These are phyloP conservation scores for Ernsta delagoae DNA, from an alignment of 2,888 invertebrate genomes.

Conservation along the genomic window DNA sequence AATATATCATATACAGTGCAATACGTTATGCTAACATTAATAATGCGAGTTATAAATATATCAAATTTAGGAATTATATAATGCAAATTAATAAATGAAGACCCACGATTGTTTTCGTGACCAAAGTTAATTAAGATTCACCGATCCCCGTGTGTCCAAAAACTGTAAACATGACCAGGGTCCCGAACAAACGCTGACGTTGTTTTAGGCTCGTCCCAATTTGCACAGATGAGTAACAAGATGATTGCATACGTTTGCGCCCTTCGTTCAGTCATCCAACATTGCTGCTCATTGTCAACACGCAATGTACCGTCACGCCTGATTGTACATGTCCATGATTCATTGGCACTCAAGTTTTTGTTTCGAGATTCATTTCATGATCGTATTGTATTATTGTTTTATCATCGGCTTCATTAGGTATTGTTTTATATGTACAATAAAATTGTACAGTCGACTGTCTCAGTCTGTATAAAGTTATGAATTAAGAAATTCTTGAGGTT, in stretches of 20 bases:
- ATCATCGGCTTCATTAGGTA: no score
- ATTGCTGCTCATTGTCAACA: conserved; percentile 11
- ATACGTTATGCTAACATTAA: no score
- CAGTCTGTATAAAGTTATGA: no score
- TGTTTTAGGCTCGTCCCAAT: conserved; percentile 23
- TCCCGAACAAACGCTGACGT: neutral
- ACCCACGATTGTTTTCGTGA: no score
- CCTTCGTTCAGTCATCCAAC: conserved; percentile 30
- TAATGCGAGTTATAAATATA: no score
- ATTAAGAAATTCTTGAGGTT: no score
- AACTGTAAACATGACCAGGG: conserved; percentile 9
- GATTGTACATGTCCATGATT: conserved; percentile 30
- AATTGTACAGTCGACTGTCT: no score
- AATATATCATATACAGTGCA: neutral
- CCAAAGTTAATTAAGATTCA: no score
- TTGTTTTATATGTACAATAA: no score
- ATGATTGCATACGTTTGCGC: conserved; percentile 12
- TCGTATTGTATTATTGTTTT: no score
- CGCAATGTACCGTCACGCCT: conserved; percentile 27
- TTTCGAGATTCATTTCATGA: neutral
- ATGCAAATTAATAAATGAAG: neutral
- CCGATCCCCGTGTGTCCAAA: neutral
- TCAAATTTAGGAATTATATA: neutral
- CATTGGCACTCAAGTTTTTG: conserved; percentile 28
- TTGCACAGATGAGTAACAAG: conserved; percentile 23